Conservation (phyloP, 2,797 vertebrate species). For the Salmo trutta region DNA sequence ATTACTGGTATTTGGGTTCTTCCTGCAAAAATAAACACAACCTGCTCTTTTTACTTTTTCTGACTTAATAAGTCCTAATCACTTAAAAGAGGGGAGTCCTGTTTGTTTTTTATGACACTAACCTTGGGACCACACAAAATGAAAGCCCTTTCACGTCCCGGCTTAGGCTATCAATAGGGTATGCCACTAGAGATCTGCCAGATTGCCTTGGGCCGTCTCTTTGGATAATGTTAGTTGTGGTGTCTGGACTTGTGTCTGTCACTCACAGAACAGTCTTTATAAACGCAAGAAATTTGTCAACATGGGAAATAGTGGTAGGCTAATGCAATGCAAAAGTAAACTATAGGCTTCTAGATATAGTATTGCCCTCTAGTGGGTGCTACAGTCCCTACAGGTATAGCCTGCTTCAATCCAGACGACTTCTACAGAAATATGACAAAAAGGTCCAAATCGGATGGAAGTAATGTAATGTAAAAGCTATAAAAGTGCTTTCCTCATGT, state of each 20-base stretch:
- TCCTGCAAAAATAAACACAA: conserved; percentile 54
- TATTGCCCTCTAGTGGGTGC: conserved; percentile 61
- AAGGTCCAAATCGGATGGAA: background rate
- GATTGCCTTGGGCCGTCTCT: conserved; percentile 34
- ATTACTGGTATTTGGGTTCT: conserved; percentile 7
- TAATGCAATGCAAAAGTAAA: background rate
- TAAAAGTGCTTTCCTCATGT: conserved; percentile 4
- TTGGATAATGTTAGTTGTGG: conserved; percentile 36
- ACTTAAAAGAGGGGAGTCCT: conserved; percentile 60
- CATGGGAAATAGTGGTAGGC: background rate
- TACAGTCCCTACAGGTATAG: conserved; percentile 26
- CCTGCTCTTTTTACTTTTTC: conserved; percentile 53
- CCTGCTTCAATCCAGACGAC: background rate
- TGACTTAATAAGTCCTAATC: conserved; percentile 71
- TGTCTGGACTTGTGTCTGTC: conserved; percentile 27
- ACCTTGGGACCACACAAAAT: conserved; percentile 70
- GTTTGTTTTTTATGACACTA: conserved; percentile 75
- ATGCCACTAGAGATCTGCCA: conserved; percentile 58
- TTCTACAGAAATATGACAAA: background rate
- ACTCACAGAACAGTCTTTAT: conserved; percentile 10
- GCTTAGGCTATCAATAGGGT: conserved; percentile 60
- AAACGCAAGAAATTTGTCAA: background rate
- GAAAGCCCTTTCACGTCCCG: conserved; percentile 61
- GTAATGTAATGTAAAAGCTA: background rate
- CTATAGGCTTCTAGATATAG: conserved; percentile 31